These are phyloP conservation scores for Drosophila quinaria DNA, from an alignment of 2,888 invertebrate genomes.

Conservation along the genomic window DNA sequence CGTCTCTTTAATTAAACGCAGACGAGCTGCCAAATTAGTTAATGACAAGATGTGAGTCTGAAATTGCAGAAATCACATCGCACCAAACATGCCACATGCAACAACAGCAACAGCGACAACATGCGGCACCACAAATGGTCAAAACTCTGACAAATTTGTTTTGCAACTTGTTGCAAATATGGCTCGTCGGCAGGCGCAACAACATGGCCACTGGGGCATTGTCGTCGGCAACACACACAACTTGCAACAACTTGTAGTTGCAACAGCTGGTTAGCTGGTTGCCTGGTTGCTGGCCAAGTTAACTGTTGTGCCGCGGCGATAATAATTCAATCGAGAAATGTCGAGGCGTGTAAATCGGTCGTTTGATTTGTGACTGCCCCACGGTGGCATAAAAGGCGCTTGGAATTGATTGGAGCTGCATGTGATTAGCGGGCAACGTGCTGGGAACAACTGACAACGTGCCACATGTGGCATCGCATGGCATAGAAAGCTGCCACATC, in stretches of 20 bases:
- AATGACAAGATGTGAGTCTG: constrained; percentile 54
- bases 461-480: constrained; percentile 9
- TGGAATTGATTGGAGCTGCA: constrained; percentile 78
- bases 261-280: constrained; percentile 1
- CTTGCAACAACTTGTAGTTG: constrained; percentile 18
- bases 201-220: constrained; percentile 57
- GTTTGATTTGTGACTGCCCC: constrained; percentile 65
- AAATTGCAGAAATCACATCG: constrained; percentile 50
- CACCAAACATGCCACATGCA: constrained; percentile 39
- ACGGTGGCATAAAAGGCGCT: constrained; percentile 74
- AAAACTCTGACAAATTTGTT: constrained; percentile 79
- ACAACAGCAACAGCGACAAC: constrained; percentile 33
- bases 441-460: constrained; percentile 2
- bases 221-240: constrained; percentile 44
- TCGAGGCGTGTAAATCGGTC: constrained; percentile 78
- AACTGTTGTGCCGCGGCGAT: constrained; percentile 50
- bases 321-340: constrained; percentile 81
- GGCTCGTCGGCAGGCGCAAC: constrained; percentile 28
- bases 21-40: constrained; percentile 79
- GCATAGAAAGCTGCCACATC: constrained; percentile 14
- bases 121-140: constrained; percentile 68
- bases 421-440: constrained; percentile 67
- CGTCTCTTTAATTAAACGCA: constrained; percentile 74
- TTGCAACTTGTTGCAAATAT: constrained; percentile 74
- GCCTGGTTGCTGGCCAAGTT: constrained; percentile 7